phyloP scores from a whole-genome alignment of 2,888 invertebrate species.

The Caenorhabditis becei region DNA sequence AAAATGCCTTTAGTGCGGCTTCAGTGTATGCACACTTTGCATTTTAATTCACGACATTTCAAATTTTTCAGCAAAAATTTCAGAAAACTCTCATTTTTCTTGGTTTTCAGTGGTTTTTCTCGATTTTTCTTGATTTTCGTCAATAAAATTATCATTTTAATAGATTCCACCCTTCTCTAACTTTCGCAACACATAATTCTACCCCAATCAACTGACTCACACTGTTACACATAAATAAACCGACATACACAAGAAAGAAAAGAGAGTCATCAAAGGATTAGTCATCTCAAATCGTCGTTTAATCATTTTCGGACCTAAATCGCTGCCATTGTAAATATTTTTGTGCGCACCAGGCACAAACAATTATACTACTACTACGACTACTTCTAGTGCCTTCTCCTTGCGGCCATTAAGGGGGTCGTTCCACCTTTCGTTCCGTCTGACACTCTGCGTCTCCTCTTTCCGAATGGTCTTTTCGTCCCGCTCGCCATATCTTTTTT shows the following conservation, averaged over 20 bases:
- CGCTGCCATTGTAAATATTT: conserved; percentile 2
- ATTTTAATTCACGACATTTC: background rate
- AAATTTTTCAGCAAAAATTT: background rate
- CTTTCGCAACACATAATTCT: conserved; percentile 22
- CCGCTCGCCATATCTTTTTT: conserved; percentile 33
- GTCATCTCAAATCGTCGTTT: conserved; percentile 29
- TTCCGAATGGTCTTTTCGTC: background rate
- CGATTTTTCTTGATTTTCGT: background rate
- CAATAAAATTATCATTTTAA: background rate
- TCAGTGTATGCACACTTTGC: background rate
- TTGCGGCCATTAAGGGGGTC: conserved; percentile 50
- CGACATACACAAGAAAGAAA: background rate
- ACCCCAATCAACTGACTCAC: conserved; percentile 16
- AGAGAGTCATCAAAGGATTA: conserved; percentile 47
- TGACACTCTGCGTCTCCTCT: conserved; percentile 27
- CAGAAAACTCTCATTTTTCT: background rate
- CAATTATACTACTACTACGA: conserved; percentile 39
- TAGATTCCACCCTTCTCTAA: background rate
- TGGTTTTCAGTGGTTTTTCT: background rate
- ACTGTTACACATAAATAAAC: conserved; percentile 18
- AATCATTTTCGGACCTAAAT: conserved; percentile 1
- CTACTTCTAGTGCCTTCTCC: conserved; percentile 27
- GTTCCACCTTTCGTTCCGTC: conserved; percentile 30
- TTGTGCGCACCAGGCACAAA: conserved; percentile 18
- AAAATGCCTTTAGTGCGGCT: background rate